Percentiles rank a stretch among this genome's conserved stretches.
phyloP scores from a whole-genome alignment of 2,888 invertebrate genomes.

The Lathronympha strigana region DNA sequence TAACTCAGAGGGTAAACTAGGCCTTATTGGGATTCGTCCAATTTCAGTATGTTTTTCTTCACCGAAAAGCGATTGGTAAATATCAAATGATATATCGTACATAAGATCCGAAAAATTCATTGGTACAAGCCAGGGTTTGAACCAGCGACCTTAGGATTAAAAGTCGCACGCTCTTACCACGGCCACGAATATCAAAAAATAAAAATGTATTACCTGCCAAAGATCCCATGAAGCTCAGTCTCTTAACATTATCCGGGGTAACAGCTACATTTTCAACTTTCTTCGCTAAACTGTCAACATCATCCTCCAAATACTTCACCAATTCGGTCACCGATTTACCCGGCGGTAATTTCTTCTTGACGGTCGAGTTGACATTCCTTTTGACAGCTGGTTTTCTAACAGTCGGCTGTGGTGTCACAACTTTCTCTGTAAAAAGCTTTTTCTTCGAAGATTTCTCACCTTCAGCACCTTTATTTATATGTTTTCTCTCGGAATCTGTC shows the following conservation, averaged over 20 bases:
- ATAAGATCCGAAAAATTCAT: no score
- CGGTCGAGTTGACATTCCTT: slow-evolving; percentile 61
- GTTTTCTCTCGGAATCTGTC: slow-evolving; percentile 67
- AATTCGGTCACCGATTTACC: slow-evolving; percentile 71
- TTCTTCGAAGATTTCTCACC: slow-evolving; percentile 68
- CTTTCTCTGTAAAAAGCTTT: slow-evolving; percentile 70
- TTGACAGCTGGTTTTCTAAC: slow-evolving; percentile 47
- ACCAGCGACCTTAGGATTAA: no score
- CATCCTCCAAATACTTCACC: slow-evolving; percentile 63
- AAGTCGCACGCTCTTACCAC: no score
- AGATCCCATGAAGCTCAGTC: slow-evolving; percentile 82
- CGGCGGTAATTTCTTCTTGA: slow-evolving; percentile 61
- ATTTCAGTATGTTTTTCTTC: no score
- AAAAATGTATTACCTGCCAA: slow-evolving; percentile 73
- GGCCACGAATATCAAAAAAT: neutral
- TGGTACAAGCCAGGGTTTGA: no score
- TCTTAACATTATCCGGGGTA: slow-evolving; percentile 54
- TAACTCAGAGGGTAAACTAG: no score
- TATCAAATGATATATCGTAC: no score
- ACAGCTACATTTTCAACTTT: slow-evolving; percentile 58
- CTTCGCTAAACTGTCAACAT: slow-evolving; percentile 53
- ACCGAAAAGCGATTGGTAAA: no score
- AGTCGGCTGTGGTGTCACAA: slow-evolving; percentile 67
- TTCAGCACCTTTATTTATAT: slow-evolving; percentile 51
- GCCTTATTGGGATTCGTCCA: no score